Evolutionary conservation across 1,140 invertebrate species (phyloP), one percentile per base, ranked within the genome.

Genomic region (Bombus difficillimus): DNA sequence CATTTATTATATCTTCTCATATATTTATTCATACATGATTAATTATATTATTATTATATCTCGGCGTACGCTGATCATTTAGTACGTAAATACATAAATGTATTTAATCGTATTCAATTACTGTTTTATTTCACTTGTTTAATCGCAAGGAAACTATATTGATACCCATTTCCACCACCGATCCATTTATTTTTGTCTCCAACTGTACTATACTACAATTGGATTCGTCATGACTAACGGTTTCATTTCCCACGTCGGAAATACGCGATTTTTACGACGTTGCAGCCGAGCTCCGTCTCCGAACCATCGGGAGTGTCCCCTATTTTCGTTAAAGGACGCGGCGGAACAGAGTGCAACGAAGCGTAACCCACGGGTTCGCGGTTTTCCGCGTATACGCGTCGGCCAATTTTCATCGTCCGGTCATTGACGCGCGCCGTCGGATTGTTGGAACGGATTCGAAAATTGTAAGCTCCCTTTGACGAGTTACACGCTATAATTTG

Each of bases 221-320:
- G 72, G 77, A 78, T 86, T 85, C 73, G 87, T 89, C 82, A 89
- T 82, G 78, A 89, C 73, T 74, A 88, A 89, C 79, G 53, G 43
- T 82, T 79, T 83, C 86, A 86, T 89, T 79, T 41, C n/a, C 86
- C 28, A 1, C 59, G 43, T 82, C 66, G 41, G 18, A 83, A 89
- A 83, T 74, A 80, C 78, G 71, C 47, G 80, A 89, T 83, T 86
- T 89, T 89, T 86, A 76, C 57, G 68, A 77, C 68, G 53, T 37
- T 12, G 22, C 25, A 28, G 28, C 43, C 43, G 28, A n/a, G 10
- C 28, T 32, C 32, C 13, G 18, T 32, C 62, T 12, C 41, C n/a
- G 47, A 53, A 22, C 37, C 66, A 18, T 22, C 32, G 32, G 2
- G 9, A 53, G 47, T 22, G 13, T 74, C 25, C 57, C 25, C 18